Conservation (phyloP, 92 coral and sea anemone species). For the Actinostola sp. region DNA sequence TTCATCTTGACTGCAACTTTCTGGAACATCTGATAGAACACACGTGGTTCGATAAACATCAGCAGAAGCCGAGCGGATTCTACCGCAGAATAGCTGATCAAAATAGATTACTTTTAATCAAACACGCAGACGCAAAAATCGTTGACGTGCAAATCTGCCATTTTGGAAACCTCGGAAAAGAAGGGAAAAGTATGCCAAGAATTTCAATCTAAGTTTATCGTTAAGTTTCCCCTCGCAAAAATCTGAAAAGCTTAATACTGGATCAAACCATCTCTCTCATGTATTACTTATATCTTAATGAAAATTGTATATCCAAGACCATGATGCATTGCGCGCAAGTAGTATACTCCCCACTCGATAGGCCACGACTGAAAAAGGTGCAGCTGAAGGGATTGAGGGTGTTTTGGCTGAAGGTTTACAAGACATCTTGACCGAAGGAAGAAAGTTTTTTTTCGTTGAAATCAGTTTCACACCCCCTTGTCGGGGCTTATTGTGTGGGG, state of each 20-base stretch:
- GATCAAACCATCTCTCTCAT: no score
- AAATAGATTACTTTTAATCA: background rate
- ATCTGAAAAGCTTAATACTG: conserved; percentile 2
- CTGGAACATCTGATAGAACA: no score
- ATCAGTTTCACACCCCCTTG: no score
- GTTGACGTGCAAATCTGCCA: background rate
- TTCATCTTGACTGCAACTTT: no score
- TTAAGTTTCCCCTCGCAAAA: conserved; percentile 14
- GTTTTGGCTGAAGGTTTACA: no score
- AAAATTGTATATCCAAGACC: conserved; percentile 11
- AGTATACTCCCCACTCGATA: background rate
- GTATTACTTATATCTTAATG: background rate
- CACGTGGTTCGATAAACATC: no score
- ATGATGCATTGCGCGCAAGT: background rate
- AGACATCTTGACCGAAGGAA: no score
- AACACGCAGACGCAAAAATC: background rate
- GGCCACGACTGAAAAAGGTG: background rate
- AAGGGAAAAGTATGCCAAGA: background rate
- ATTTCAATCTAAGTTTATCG: background rate
- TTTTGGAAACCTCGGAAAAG: background rate
- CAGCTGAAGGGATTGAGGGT: no score
- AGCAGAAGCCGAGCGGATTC: no score
- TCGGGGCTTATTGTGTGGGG: no score
- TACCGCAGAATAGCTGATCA: background rate
- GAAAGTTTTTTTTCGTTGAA: no score